Conservation (phyloP, 2,113 vertebrate genomes). For the Perca schrenkii region DNA sequence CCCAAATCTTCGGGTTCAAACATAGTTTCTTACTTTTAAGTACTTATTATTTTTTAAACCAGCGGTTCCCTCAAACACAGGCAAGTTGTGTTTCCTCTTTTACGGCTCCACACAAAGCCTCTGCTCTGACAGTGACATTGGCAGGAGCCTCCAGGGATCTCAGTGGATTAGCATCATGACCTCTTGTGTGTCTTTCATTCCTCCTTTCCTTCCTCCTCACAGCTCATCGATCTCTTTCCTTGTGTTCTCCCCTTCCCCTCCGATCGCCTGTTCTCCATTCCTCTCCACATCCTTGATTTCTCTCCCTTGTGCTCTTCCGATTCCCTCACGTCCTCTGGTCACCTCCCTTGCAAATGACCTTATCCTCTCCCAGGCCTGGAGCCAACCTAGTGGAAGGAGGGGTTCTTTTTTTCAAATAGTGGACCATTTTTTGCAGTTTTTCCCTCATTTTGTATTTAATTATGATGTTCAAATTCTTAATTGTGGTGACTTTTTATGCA, state of each 20-base stretch:
- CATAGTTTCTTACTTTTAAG: too few relatives aligned
- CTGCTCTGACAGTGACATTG: conserved; percentile 48
- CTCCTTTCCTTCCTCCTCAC: conserved; percentile 49
- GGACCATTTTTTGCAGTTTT: too few relatives aligned
- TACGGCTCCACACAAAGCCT: conserved; percentile 1
- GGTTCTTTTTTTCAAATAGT: too few relatives aligned
- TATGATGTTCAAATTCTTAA: too few relatives aligned
- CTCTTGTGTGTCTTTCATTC: conserved; percentile 63
- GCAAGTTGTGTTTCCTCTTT: neutral
- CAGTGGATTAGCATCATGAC: conserved; percentile 63
- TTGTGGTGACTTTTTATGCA: too few relatives aligned
- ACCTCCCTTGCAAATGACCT: conserved; percentile 27
- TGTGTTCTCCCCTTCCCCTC: neutral
- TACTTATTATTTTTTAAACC: too few relatives aligned
- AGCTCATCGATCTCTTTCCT: conserved; percentile 48
- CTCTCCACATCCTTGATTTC: conserved; percentile 4
- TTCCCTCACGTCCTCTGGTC: conserved; percentile 31
- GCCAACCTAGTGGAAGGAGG: too few relatives aligned
- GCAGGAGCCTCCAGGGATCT: conserved; percentile 43
- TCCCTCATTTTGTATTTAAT: too few relatives aligned
- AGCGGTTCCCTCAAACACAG: too few relatives aligned
- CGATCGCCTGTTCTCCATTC: neutral
- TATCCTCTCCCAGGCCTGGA: neutral
- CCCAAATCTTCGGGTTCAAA: too few relatives aligned
- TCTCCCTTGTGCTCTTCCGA: conserved; percentile 8